Conservation (phyloP, 2,797 vertebrate genomes). For the Oreortyx pictus region DNA sequence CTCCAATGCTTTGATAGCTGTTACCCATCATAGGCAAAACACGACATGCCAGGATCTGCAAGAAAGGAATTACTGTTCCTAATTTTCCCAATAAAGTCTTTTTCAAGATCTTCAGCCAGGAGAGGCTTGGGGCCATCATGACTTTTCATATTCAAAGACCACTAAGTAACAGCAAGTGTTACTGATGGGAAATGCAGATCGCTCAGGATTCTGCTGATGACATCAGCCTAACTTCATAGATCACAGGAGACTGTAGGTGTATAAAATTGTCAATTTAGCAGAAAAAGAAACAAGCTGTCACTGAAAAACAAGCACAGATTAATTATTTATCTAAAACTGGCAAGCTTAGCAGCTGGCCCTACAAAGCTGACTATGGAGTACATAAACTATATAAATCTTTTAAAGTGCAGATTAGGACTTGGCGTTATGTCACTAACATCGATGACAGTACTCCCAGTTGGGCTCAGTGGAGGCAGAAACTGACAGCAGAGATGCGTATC, state of each 20-base stretch:
- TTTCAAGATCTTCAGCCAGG: not conserved
- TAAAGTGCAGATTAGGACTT: not conserved
- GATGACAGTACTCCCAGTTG: not conserved
- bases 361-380: not conserved
- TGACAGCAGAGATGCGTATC: not conserved
- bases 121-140: rapidly evolving
- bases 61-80: not conserved
- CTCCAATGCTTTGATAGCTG: not conserved
- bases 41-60: not conserved
- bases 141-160: not conserved
- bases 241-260: not conserved
- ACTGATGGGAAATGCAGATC: not conserved
- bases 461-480: not conserved
- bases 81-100: not conserved
- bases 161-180: not conserved
- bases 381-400: not conserved
- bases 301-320: not conserved
- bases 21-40: not conserved
- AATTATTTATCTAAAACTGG: not conserved
- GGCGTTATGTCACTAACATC: not conserved
- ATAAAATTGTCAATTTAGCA: not conserved
- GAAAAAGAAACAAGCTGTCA: not conserved
- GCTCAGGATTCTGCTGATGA: not conserved
- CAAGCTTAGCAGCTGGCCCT: not conserved
- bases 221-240: not conserved